phyloP scores from a whole-genome alignment of 2,888 invertebrate species.

The Lottia gigantea region DNA sequence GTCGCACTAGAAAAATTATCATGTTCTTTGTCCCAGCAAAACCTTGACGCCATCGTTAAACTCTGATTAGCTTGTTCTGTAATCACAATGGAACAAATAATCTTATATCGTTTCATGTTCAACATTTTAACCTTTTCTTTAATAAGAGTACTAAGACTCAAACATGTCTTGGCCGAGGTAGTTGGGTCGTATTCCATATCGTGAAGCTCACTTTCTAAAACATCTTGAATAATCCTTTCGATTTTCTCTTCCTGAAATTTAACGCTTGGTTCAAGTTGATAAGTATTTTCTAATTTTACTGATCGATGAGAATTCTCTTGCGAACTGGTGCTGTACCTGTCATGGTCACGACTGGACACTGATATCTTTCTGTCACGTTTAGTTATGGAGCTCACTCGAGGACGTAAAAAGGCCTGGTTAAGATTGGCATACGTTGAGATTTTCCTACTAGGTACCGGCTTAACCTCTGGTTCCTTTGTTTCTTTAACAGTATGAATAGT shows the following conservation, averaged over 20 bases:
- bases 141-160: slow-evolving; percentile 51
- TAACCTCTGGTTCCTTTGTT: neutral
- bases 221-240: slow-evolving; percentile 39
- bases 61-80: slow-evolving; percentile 47
- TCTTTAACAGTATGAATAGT: too few species aligned
- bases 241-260: slow-evolving; percentile 40
- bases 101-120: slow-evolving; percentile 49
- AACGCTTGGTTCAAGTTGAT: slow-evolving; percentile 50
- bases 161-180: slow-evolving; percentile 44
- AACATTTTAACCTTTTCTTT: slow-evolving; percentile 52
- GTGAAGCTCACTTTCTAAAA: slow-evolving; percentile 47
- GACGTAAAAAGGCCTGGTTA: slow-evolving; percentile 16
- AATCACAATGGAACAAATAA: slow-evolving; percentile 51
- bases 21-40: slow-evolving; percentile 53
- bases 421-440: neutral
- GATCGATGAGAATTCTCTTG: slow-evolving; percentile 31
- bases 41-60: slow-evolving; percentile 51
- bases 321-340: slow-evolving; percentile 42
- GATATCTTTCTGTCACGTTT: slow-evolving; percentile 25
- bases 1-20: slow-evolving; percentile 52
- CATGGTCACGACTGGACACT: slow-evolving; percentile 36
- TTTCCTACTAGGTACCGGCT: neutral
- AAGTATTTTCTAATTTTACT: slow-evolving; percentile 55
- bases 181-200: slow-evolving; percentile 43
- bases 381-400: slow-evolving; percentile 33